A percentile compares a stretch with the other conserved stretches of the same genome.
These are phyloP conservation scores for Caretta caretta DNA, from an alignment of 2,113 vertebrate species.

Conservation along the genomic window DNA sequence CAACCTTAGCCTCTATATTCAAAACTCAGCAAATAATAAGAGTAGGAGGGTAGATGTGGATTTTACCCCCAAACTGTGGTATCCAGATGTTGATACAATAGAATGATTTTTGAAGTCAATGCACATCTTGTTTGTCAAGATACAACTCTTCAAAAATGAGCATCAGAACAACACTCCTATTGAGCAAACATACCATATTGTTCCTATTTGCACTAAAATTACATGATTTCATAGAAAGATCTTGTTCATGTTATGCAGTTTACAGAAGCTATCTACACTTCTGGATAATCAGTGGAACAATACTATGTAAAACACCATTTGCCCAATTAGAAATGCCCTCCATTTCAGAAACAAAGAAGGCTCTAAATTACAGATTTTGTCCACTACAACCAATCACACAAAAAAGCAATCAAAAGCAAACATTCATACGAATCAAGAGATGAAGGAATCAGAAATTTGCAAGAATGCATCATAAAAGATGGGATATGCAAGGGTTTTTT, in stretches of 20 bases:
- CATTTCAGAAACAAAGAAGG: neutral
- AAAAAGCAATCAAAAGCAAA: neutral
- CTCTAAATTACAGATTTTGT: slow-evolving; percentile 21
- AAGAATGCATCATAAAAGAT: slow-evolving; percentile 17
- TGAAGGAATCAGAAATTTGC: slow-evolving; percentile 12
- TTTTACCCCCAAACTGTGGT: neutral
- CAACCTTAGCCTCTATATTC: neutral
- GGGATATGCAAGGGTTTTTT: neutral
- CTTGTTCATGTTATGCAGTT: neutral
- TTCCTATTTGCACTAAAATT: slow-evolving; percentile 35
- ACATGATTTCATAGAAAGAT: slow-evolving; percentile 26
- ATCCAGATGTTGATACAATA: slow-evolving; percentile 2
- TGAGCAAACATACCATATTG: neutral
- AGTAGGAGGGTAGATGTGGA: neutral
- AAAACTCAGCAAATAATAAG: neutral
- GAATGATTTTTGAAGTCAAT: slow-evolving; percentile 6
- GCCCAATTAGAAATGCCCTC: slow-evolving; percentile 6
- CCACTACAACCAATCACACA: neutral
- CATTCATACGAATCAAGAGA: neutral
- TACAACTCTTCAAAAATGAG: slow-evolving; percentile 28
- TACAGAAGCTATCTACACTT: slow-evolving; percentile 30
- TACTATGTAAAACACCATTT: slow-evolving; percentile 15
- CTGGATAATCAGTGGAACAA: neutral
- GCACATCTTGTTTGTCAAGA: slow-evolving; percentile 52
- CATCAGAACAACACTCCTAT: slow-evolving; percentile 13